A percentile compares a stretch with the other conserved stretches of the same genome.
These are phyloP conservation scores for Leuctra nigra DNA, from an alignment of 2,888 invertebrate species.

Conservation along the genomic window DNA sequence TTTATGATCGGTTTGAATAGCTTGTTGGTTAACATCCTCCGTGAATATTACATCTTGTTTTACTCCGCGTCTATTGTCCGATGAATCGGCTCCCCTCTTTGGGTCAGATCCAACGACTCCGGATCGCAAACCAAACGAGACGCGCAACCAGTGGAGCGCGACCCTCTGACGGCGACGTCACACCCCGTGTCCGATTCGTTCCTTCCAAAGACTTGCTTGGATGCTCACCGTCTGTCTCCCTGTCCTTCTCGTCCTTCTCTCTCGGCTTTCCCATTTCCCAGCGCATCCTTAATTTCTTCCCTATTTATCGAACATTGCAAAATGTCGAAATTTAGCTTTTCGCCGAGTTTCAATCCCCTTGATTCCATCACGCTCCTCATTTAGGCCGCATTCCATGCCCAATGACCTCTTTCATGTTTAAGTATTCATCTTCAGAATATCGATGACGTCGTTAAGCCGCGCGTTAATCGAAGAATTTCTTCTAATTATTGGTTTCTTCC, in stretches of 20 bases:
- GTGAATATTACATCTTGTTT: constrained; percentile 14
- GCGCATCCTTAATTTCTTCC: no score
- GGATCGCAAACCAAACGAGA: constrained; percentile 18
- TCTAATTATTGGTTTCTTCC: constrained; percentile 18
- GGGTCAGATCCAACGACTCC: constrained; percentile 18
- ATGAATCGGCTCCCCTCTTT: constrained; percentile 14
- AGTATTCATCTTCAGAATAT: constrained; percentile 12
- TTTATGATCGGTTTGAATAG: no score
- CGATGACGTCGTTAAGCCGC: constrained; percentile 7
- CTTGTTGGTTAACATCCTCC: no score
- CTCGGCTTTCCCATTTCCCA: not conserved
- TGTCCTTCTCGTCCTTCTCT: not conserved
- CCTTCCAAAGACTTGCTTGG: constrained; percentile 11
- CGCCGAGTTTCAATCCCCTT: no score
- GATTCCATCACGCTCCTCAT: not conserved
- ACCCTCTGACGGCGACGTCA: not conserved
- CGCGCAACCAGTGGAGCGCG: constrained; percentile 18
- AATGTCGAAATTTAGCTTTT: no score
- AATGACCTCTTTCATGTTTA: not conserved
- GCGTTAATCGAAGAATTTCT: constrained; percentile 18
- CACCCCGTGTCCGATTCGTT: constrained; percentile 10
- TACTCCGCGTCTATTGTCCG: constrained; percentile 14
- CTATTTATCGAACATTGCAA: no score
- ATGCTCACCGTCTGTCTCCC: not conserved
- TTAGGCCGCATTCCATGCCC: not conserved